Base-by-base conservation (phyloP, 2,113 vertebrate species). In the Anoplopoma fimbria region DNA sequence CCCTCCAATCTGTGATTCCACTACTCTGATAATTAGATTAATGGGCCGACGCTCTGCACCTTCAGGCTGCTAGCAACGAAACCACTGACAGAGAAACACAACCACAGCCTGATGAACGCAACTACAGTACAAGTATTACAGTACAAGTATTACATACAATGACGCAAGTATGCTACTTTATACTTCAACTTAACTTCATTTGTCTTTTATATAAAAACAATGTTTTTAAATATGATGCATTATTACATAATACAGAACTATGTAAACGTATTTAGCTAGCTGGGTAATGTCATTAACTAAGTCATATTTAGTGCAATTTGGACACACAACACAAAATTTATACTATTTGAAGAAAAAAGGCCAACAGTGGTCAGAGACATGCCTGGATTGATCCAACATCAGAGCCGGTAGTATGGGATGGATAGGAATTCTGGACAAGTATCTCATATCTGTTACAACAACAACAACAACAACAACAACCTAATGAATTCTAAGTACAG, bases 1-100 rank as follows among this genome's bases (percentile, higher is more conserved):
- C 82, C 79, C 36, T 68, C 53, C 82, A 81, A 83, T 87, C 79
- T 85, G 85, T 29, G 69, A 90, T 83, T 74, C 63, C 82, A 73
- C 57, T 27, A 69, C 57, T 47, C 47, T 9, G 75, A 85, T 85
- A 85, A 87, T 85, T 85, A 80, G 79, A 89, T 83, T 77, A 82
- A 83, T 77, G 74, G 51, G n/a, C 14, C 21, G 12, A 62, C 17
- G 38, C 64, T 68, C 67, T n/a, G 36, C 36, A 4, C 21, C 68
- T 51, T 34, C 76, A 67, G 42, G 60, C 38, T 27, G 33, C 60
- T 55, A 21, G 12, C 12, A 13, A 23, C n/a, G 34, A 25, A 76
- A 36, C 25, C 7, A 70, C 36, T 7, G 15, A 67, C 49, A 3
- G 38, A 4, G 9, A 25, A 47, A 45, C 63, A 19, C 51, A 40